Evolutionary conservation across 2,888 invertebrate genomes (phyloP).

Genomic region (Nasonovia ribisnigri): DNA sequence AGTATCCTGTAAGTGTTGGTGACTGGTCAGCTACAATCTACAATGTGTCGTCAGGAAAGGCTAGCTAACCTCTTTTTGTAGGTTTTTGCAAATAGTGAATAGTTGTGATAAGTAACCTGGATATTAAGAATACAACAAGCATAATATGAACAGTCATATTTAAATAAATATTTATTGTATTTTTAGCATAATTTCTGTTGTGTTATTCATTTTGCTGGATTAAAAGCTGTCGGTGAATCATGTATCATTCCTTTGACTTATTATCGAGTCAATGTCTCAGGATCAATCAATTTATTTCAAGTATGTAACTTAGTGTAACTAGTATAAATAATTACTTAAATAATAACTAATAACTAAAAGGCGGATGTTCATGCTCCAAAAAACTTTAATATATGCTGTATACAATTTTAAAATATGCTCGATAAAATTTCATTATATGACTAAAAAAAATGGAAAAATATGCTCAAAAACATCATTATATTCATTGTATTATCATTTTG

Average conservation of each 20-base stretch:
- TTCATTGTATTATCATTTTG: no score
- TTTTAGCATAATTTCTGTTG: slow-evolving; percentile 84
- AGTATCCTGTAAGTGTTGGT: background rate
- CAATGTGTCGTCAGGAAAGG: background rate
- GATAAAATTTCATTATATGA: no score
- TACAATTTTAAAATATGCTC: no score
- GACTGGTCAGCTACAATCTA: background rate
- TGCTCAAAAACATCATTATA: no score
- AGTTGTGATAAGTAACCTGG: background rate
- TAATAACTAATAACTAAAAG: no score
- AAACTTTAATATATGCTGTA: no score
- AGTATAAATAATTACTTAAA: background rate
- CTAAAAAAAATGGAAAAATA: no score
- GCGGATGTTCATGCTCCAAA: no score
- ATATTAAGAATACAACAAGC: background rate
- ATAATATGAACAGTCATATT: background rate
- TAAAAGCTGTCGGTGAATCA: slow-evolving; percentile 96
- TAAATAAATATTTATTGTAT: slow-evolving; percentile 46
- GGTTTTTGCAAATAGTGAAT: background rate
- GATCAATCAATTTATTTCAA: slow-evolving; percentile 86
- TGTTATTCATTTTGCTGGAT: slow-evolving; percentile 94
- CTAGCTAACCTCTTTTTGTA: background rate
- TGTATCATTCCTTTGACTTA: slow-evolving; percentile 88
- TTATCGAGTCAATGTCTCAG: slow-evolving; percentile 89
- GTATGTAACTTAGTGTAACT: slow-evolving; percentile 72